Base-by-base conservation (phyloP, 30 jellyfish, hydroid and myxozoan genomes). In the Chrysaora quinquecirrha region DNA sequence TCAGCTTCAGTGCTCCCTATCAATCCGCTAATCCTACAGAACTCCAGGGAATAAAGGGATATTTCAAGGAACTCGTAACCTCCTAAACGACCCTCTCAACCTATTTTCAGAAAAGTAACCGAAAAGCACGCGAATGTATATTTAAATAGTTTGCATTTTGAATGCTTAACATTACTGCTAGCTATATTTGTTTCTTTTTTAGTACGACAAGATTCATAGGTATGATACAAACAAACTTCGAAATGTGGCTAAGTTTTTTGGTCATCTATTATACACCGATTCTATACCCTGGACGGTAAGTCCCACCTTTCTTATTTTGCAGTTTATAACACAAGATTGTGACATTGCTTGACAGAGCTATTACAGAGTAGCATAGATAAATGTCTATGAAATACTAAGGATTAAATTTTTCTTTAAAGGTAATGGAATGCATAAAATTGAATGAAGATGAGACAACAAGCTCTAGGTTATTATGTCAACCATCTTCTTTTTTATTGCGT, bases 361-460 rank as follows among this genome's bases (percentile, higher is more conserved):
- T n/a, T n/a, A n/a, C n/a, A n/a, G n/a, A n/a, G n/a, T n/a, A n/a
- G n/a, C n/a, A n/a, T 47, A 9, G 29, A 6, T 1, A 1, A 1
- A 21, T 25, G 16, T 72, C 33, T 25, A 16, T 47, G 30, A 1
- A 20, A 25, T 27, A 18, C 33, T 49, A n/a, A n/a, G n/a, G n/a
- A n/a, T n/a, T n/a, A n/a, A n/a, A 21, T 34, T 29, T 68, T 31
- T 56, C 30, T 23, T 71, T 52, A 6, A 22, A 94, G 99, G 97
- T 94, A 28, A 77, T 95, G 86, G 95, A 83, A 30, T 79, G 97
- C 80, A 89, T 95, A 4, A 64, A 83, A 20, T 49, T 95, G 66
- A 95, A 89, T 35, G 99, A 95, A 85, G 98, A 95, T 18, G 99
- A 95, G 23, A 95, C 99, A 1, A 95, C 99, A 0, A 95, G 99